Percentiles rank a stretch among this genome's conserved stretches.
phyloP scores from a whole-genome alignment of 2,888 invertebrate genomes.

The Drosophila kanekoi region DNA sequence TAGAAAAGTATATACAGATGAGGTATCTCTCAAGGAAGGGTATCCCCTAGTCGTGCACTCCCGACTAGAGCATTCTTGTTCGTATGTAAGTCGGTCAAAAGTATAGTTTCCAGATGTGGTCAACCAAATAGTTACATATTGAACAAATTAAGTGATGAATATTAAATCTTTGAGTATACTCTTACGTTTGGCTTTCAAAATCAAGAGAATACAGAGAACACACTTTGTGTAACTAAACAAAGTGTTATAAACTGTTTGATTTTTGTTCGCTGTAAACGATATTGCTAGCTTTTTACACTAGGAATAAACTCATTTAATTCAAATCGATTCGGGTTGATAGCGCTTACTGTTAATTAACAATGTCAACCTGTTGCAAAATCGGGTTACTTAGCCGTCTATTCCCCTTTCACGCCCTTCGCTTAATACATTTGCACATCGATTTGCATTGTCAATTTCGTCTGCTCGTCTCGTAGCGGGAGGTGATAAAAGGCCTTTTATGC shows the following conservation, averaged over 20 bases:
- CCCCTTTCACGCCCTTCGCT: not conserved
- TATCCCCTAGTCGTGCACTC: too few species aligned
- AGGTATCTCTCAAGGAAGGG: too few species aligned
- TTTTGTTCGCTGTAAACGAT: slow-evolving; percentile 1
- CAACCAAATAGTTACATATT: too few species aligned
- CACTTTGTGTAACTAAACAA: not conserved
- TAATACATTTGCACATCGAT: slow-evolving; percentile 26
- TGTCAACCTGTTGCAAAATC: slow-evolving; percentile 10
- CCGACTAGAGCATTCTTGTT: too few species aligned
- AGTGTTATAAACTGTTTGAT: not conserved
- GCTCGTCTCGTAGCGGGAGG: slow-evolving; percentile 2
- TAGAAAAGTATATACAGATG: too few species aligned
- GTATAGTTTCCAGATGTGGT: too few species aligned
- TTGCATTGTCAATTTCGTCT: slow-evolving; percentile 36
- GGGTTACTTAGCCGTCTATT: not conserved
- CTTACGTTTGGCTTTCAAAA: too few species aligned
- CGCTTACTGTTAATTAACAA: slow-evolving; percentile 18
- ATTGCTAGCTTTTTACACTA: slow-evolving; percentile 15
- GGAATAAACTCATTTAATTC: not conserved
- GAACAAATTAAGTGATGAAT: too few species aligned
- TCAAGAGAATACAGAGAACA: too few species aligned
- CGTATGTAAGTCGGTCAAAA: too few species aligned
- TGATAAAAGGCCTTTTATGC: slow-evolving; percentile 41
- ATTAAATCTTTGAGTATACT: too few species aligned
- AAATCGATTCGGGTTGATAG: not conserved